Base-by-base conservation (phyloP, 2,888 invertebrate genomes). In the Hypercompe scribonia region DNA sequence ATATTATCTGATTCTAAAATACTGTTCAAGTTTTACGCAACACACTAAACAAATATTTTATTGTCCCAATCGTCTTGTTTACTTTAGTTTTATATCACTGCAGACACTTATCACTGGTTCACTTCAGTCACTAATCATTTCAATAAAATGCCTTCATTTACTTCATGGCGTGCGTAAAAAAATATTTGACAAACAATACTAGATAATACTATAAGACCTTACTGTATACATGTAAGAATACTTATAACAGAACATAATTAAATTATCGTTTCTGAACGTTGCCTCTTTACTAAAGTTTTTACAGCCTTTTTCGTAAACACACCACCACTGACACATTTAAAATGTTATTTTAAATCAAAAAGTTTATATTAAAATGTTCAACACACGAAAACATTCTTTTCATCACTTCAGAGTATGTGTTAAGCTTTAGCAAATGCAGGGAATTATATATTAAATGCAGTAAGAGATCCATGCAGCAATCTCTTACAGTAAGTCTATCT, bases 51-150 rank as follows among this genome's bases (percentile, higher is more conserved):
- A 34, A 54, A 34, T 33, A 36, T 54, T 34, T 54, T 54, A 34
- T 54, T 54, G 50, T 34, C 34, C n/a, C 50, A 68, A 54, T 68
- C 15, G 34, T 54, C 28, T 54, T 36, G 36, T 68, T 68, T 68
- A 46, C 34, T 68, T 54, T 34, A 34, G 15, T 8, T 54, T 61
- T 61, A 31, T 28, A 13, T 68, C 61, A 61, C 68, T 61, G 39
- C 39, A 42, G 58, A 61, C 58, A 10, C 61, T 69, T 69, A 69
- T 69, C 58, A 61, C 61, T 21, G 3, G 31, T 36, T 68, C 61
- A 69, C 28, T 13, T 69, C 39, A 24, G 31, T 58, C 21, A 28
- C 13, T 61, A 31, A 61, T 69, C 58, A 69, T 61, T 42, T 39
- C 42, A 61, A 61, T 28, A 36, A n/a, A 67, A 68, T n/a, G 34